These are phyloP conservation scores for Tor tambroides DNA, from an alignment of 2,113 vertebrate genomes.

Conservation along the genomic window DNA sequence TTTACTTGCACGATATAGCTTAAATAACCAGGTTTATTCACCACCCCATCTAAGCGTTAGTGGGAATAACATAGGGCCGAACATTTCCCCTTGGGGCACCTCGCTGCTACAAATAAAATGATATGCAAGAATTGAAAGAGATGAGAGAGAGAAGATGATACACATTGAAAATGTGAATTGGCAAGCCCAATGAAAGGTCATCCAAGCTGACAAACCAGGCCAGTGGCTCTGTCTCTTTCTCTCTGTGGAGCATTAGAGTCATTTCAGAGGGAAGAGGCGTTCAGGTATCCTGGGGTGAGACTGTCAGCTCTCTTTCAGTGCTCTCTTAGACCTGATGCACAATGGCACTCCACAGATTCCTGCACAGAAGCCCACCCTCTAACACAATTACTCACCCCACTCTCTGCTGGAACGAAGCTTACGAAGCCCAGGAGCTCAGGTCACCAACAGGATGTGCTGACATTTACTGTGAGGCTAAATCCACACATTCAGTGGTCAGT, in stretches of 20 bases:
- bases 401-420: background rate
- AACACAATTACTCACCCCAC: constrained; percentile 50
- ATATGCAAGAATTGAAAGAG: background rate
- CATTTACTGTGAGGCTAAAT: constrained; percentile 42
- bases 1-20: background rate
- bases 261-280: constrained; percentile 15
- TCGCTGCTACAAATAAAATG: background rate
- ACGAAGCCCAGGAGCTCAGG: background rate
- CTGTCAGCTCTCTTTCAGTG: constrained; percentile 29
- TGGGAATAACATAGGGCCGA: background rate
- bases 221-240: constrained; percentile 7
- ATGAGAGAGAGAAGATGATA: background rate
- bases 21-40: constrained; percentile 8
- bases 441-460: constrained; percentile 34
- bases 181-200: constrained; percentile 53
- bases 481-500: constrained; percentile 26
- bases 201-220: constrained; percentile 21
- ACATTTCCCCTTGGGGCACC: background rate
- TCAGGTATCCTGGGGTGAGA: constrained; percentile 33
- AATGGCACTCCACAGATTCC: constrained; percentile 54
- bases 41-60: background rate
- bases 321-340: constrained; percentile 51
- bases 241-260: background rate
- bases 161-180: background rate
- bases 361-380: constrained; percentile 29